Conservation (phyloP, 2,113 vertebrate genomes). For the Nothobranchius kuhntae region DNA sequence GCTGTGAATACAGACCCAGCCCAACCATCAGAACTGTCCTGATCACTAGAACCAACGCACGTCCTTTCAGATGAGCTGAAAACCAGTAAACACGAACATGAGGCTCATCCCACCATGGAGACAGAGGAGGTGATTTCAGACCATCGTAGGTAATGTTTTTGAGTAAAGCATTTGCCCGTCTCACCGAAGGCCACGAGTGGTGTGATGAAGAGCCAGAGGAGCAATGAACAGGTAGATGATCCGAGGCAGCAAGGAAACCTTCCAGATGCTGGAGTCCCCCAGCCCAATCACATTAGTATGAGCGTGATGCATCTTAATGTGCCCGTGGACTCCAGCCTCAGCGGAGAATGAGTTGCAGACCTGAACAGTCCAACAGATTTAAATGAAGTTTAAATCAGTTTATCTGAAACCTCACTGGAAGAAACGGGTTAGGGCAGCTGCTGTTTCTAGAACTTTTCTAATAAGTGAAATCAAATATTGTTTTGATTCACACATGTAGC, state of each 20-base stretch:
- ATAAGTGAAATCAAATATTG: too few species aligned
- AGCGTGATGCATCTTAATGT: slow-evolving; percentile 90
- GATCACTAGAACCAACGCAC: slow-evolving; percentile 53
- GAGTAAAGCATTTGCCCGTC: background rate
- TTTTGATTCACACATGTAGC: too few species aligned
- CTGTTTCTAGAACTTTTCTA: too few species aligned
- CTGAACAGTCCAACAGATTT: slow-evolving; percentile 58
- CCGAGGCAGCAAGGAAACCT: slow-evolving; percentile 84
- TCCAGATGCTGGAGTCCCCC: slow-evolving; percentile 94
- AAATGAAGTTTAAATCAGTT: too few species aligned
- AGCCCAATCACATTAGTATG: slow-evolving; percentile 91
- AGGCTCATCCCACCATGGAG: background rate
- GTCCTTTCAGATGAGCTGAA: slow-evolving; percentile 81
- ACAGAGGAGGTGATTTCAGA: background rate
- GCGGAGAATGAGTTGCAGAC: slow-evolving; percentile 88
- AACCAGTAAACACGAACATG: background rate
- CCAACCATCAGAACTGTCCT: slow-evolving; percentile 80
- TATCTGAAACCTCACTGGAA: too few species aligned
- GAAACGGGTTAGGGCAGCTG: too few species aligned
- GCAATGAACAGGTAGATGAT: slow-evolving; percentile 88
- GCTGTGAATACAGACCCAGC: slow-evolving; percentile 87
- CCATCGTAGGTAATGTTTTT: too few species aligned
- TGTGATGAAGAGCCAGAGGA: slow-evolving; percentile 82
- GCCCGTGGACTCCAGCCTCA: slow-evolving; percentile 77
- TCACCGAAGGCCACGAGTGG: slow-evolving; percentile 87